These are phyloP conservation scores for Heliconius hermathena DNA, from an alignment of 1,140 invertebrate species.

Conservation along the genomic window DNA sequence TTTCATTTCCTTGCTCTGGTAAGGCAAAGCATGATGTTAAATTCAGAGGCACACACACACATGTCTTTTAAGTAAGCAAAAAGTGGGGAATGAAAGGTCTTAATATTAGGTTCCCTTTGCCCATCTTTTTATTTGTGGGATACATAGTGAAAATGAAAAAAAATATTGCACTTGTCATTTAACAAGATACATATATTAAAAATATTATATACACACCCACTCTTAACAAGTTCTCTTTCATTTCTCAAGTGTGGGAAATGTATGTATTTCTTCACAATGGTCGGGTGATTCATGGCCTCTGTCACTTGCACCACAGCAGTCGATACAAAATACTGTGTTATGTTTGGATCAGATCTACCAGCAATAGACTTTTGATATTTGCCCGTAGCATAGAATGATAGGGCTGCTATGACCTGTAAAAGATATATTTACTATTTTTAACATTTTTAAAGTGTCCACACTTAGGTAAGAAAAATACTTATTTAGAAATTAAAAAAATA, in stretches of 20 bases:
- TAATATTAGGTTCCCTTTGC: too few species aligned
- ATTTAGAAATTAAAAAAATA: too few species aligned
- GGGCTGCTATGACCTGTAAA: slow-evolving; percentile 64
- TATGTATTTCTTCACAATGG: slow-evolving; percentile 72
- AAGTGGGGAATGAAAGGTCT: too few species aligned
- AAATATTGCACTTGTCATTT: too few species aligned
- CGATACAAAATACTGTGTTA: slow-evolving; percentile 72
- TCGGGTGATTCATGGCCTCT: slow-evolving; percentile 66
- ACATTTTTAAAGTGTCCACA: too few species aligned
- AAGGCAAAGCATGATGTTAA: too few species aligned
- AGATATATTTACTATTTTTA: background rate
- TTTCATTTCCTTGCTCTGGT: too few species aligned
- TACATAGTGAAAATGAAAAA: too few species aligned
- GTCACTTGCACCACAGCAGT: slow-evolving; percentile 69
- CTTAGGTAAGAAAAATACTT: too few species aligned
- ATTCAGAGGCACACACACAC: fast-evolving
- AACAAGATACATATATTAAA: background rate
- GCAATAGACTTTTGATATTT: slow-evolving; percentile 69
- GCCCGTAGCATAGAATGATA: slow-evolving; percentile 69
- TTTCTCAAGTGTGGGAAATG: slow-evolving; percentile 71
- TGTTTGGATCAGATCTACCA: slow-evolving; percentile 61
- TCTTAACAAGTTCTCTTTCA: slow-evolving; percentile 68
- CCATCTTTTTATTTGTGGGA: too few species aligned
- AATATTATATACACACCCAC: slow-evolving; percentile 47
- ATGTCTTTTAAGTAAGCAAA: too few species aligned